Base-by-base conservation (phyloP, 2,113 vertebrate species). In the Otolemur garnettii region DNA sequence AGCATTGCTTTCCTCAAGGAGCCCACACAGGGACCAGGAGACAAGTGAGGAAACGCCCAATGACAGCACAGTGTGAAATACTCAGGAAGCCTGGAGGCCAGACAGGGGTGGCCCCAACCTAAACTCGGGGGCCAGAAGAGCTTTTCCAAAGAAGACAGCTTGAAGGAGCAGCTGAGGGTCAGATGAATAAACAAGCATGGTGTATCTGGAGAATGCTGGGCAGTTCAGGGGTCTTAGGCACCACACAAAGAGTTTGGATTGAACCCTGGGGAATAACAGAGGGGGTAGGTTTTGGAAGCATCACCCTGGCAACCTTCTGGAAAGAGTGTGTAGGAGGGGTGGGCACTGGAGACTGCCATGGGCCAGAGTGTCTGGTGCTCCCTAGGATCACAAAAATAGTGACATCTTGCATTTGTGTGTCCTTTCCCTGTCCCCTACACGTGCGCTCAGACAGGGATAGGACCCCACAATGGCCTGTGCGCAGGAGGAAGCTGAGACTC, bases 131-230 rank as follows among this genome's bases (percentile, higher is more conserved):
- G 18, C 5, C 13, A 62, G 22, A 69, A 35, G 69, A 33, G 14
- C 19, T 22, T 92, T 78, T 77, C 14, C 9, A 4, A 28, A 64
- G 74, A 62, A 17, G n/a, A 7, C 0, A 1, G 26, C 42, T 42
- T 11, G 28, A 3, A 5, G 55, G n/a, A 21, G 19, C 3, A 60
- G 87, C 22, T 21, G 2, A 22, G 60, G 50, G 57, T 17, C 5
- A 7, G 33, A 3, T 28, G 22, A 18, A 62, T 60, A 18, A 2
- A 2, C 1, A 7, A 10, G 7, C 6, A 7, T 4, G 60, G 60
- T 4, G 1, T 26, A 14, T 4, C 21, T 15, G 35, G 42, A 57
- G 42, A n/a, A n/a, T 1, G 30, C 4, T 6, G 15, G 28, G 13
- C 5, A 66, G 69, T 68, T 42, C 45, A 18, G 30, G 19, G 35